Conservation (phyloP, 2,113 vertebrate species). For the Austrofundulus limnaeus region DNA sequence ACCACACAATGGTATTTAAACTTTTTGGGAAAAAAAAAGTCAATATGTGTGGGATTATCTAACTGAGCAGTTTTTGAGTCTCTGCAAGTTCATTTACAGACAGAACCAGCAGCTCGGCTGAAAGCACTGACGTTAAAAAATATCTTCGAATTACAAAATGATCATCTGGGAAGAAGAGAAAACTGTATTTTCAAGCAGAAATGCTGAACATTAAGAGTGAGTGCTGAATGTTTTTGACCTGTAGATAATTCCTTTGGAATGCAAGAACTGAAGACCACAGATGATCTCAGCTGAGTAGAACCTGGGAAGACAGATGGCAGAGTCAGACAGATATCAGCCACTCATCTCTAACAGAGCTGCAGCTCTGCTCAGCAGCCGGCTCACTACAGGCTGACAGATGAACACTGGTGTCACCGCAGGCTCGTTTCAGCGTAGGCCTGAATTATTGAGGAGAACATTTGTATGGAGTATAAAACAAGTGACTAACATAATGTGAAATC, state of each 20-base stretch:
- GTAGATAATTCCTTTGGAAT: conserved; percentile 95
- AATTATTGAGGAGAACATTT: conserved; percentile 76
- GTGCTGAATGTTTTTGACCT: conserved; percentile 76
- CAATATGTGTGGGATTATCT: conserved; percentile 40
- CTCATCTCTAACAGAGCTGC: conserved; percentile 15
- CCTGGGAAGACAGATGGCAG: conserved; percentile 73
- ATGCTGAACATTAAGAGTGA: neutral
- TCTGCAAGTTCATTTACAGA: conserved; percentile 25
- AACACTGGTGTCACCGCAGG: conserved; percentile 33
- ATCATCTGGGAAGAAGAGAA: neutral
- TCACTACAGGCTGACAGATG: conserved; percentile 17
- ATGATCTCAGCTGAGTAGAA: conserved; percentile 96
- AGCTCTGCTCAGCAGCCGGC: neutral
- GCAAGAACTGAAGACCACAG: conserved; percentile 95
- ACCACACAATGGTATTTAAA: conserved; percentile 28
- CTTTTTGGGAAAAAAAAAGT: conserved; percentile 4
- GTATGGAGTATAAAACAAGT: conserved; percentile 61
- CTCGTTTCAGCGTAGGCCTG: conserved; percentile 47
- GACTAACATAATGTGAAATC: conserved; percentile 68
- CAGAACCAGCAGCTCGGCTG: conserved; percentile 15
- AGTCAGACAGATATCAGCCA: conserved; percentile 22
- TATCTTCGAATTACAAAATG: neutral
- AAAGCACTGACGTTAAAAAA: neutral
- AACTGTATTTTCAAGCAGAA: neutral
- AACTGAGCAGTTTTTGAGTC: conserved; percentile 28